Evolutionary conservation across 2,113 vertebrate genomes (phyloP).

Genomic region (Furnarius figulus): DNA sequence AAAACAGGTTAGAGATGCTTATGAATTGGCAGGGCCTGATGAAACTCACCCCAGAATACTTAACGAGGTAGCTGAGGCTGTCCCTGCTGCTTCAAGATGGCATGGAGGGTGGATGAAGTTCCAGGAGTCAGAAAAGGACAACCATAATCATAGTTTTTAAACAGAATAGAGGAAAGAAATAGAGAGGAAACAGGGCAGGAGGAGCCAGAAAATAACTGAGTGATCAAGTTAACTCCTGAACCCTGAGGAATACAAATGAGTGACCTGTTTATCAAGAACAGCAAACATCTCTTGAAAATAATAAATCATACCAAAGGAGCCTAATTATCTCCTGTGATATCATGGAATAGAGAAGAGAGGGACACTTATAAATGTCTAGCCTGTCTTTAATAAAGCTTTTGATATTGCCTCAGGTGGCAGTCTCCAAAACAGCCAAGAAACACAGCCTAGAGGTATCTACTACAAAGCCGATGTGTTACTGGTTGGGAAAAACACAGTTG

Average conservation of each 20-base stretch:
- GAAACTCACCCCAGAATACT: slow-evolving; percentile 55
- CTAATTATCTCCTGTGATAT: not conserved
- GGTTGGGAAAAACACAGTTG: not conserved
- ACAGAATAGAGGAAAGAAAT: not conserved
- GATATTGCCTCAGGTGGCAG: not conserved
- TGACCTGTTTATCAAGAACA: not conserved
- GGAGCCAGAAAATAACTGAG: not conserved
- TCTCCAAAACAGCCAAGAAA: not conserved
- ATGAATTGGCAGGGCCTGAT: slow-evolving; percentile 45
- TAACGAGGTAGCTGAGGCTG: slow-evolving; percentile 14
- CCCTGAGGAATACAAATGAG: not conserved
- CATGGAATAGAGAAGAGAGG: not conserved
- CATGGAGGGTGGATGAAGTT: not conserved
- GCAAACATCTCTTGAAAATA: not conserved
- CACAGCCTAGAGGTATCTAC: not conserved
- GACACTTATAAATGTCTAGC: not conserved
- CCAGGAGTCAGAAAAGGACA: not conserved
- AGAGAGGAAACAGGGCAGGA: not conserved
- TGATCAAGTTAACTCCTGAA: not conserved
- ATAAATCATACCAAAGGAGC: not conserved
- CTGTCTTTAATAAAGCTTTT: not conserved
- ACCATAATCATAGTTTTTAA: not conserved
- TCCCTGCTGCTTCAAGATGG: not conserved
- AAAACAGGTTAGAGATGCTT: slow-evolving; percentile 61
- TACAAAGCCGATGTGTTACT: not conserved